A percentile compares a stretch with the other conserved stretches of the same genome.
Conservation (phyloP, 2,797 vertebrate genomes). For the Eupleurogrammus muticus region DNA sequence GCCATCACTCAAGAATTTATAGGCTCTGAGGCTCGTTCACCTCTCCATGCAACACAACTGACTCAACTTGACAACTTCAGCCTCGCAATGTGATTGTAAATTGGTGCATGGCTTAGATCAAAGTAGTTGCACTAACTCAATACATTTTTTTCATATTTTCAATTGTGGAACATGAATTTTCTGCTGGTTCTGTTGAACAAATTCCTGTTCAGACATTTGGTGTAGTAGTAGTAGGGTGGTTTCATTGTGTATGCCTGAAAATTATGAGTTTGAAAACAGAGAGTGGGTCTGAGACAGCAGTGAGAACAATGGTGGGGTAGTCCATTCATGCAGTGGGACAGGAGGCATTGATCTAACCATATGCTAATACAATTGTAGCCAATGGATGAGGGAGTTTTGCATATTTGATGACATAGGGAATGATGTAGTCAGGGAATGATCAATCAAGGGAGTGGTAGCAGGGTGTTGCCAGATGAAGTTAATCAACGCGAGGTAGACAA, state of each 20-base stretch:
- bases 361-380: background rate
- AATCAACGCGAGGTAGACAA: too few relatives aligned
- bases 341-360: background rate
- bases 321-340: too few relatives aligned
- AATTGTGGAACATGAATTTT: slow-evolving; percentile 12
- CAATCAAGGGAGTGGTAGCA: too few relatives aligned
- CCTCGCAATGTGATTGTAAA: background rate
- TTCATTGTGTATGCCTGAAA: too few relatives aligned
- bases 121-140: background rate
- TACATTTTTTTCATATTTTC: background rate
- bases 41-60: slow-evolving; percentile 20
- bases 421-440: too few relatives aligned
- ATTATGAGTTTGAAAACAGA: background rate
- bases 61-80: background rate
- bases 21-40: slow-evolving; percentile 27
- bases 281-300: too few relatives aligned
- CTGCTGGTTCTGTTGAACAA: too few relatives aligned
- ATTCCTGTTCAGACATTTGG: too few relatives aligned
- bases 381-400: too few relatives aligned
- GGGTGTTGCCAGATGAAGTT: too few relatives aligned
- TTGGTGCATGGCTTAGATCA: slow-evolving; percentile 26
- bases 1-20: slow-evolving; percentile 44
- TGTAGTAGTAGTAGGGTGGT: background rate
- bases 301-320: background rate
- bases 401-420: too few relatives aligned